These are phyloP conservation scores for Diloba caeruleocephala DNA, from an alignment of 2,888 invertebrate species.

Conservation along the genomic window DNA sequence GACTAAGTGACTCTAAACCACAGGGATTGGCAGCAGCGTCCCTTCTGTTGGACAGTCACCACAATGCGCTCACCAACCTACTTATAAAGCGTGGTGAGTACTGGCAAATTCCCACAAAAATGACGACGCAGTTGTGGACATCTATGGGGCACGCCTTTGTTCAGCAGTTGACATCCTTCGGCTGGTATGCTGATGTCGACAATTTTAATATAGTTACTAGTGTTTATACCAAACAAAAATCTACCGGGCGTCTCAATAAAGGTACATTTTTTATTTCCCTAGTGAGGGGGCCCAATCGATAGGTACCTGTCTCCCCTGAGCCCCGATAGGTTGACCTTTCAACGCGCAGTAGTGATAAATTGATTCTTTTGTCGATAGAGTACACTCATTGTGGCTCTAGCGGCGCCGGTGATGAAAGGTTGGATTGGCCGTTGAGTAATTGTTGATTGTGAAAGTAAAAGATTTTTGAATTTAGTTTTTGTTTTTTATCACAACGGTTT, in stretches of 20 bases:
- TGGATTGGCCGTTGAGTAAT: slow-evolving; percentile 18
- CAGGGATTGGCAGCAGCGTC: too few relatives aligned
- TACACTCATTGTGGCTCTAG: slow-evolving; percentile 34
- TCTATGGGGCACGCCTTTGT: too few relatives aligned
- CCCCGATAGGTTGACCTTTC: slow-evolving; percentile 62
- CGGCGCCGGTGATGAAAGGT: slow-evolving; percentile 1
- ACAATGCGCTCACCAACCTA: too few relatives aligned
- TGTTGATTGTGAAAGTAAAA: not conserved
- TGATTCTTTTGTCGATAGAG: slow-evolving; percentile 67
- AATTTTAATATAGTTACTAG: not conserved
- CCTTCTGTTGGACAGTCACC: too few relatives aligned
- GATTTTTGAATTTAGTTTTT: not conserved
- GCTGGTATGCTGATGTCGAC: too few relatives aligned
- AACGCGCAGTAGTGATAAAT: slow-evolving; percentile 70
- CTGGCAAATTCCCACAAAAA: too few relatives aligned
- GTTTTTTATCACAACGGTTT: not conserved
- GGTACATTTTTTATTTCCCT: slow-evolving; percentile 59
- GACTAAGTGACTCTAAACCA: too few relatives aligned
- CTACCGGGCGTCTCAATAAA: slow-evolving; percentile 33
- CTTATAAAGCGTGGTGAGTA: too few relatives aligned
- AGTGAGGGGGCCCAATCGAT: slow-evolving; percentile 45
- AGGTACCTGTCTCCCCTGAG: slow-evolving; percentile 42
- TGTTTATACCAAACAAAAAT: slow-evolving; percentile 8
- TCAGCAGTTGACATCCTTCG: too few relatives aligned
- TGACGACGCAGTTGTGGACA: too few relatives aligned